Evolutionary conservation across 2,797 vertebrate species (phyloP), one percentile per base, ranked within the genome.

Genomic region (Perodicticus potto): DNA sequence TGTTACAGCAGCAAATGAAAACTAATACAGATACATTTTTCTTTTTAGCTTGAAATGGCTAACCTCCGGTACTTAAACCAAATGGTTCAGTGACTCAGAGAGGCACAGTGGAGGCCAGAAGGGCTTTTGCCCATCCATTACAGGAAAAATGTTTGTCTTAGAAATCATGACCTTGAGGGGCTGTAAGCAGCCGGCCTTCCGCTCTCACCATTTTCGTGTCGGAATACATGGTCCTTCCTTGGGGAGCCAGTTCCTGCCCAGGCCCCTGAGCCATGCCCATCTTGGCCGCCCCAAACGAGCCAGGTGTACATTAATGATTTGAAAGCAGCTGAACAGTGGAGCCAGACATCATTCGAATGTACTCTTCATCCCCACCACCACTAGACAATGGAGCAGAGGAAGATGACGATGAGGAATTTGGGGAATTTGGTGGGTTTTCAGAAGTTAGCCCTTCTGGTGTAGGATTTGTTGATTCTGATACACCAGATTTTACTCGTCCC

Each of bases 331-430:
- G 93, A 98, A 98, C 96, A 96, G 99, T 99, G 99, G 99, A 99
- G 98, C 99, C 99, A 92, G 98, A 99, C 95, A 98, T 99, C 95
- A 98, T 99, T 97, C 99, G 99, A 97, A 98, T 99, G 98, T 99
- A 99, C 95, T 99, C 99, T 95, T 99, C 99, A 69, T 99, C 99
- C 74, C 99, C 99, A 2, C 99, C 99, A 93, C 99, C 99, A 1
- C 98, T 99, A 88, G 99, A 99, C 95, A 99, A 99, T n/a, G 99
- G 98, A 84, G 99, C 98, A 3, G 99, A 99, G 76, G 99, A 99
- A 1, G 99, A 99, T 0, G 99, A 99, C 1, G 99, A 99, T 0
- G 99, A 99, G 89, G 99, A 99, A 94, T 99, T 99, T 97, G 99
- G 99, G 93, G 99, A 99, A 95, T 99, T 99, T 94, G 99, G 99